Base-by-base conservation (phyloP, 2,797 vertebrate species). In the Oophaga sylvatica region DNA sequence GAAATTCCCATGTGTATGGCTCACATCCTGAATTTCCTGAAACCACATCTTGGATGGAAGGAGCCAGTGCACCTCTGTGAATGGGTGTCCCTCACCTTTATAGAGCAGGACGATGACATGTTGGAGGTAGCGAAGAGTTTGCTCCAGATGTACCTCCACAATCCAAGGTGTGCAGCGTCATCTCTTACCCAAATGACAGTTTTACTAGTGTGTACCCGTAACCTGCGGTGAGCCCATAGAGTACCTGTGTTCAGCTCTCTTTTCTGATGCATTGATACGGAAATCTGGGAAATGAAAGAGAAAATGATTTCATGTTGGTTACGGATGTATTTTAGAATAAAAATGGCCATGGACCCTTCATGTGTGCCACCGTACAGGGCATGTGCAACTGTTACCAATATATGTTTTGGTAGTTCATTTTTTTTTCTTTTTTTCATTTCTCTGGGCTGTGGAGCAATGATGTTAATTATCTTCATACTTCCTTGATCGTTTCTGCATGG, bases 91-190 rank as follows among this genome's bases (percentile, higher is more conserved):
- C 84, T 93, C 90, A 91, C 97, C 90, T 98, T 99, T 82, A 94
- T 95, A 75, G 98, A 99, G 77, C 98, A 99, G 92, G 98, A 99
- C 0, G 98, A 99, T 67, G 98, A 99, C 92, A 95, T 99, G 96
- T 94, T 98, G 90, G 98, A 99, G 90, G 97, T 97, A 17, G 95
- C 96, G 89, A 97, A 94, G 88, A 93, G 95, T 7, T 91, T 95
- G 20, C 88, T 98, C 41, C 90, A 91, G 70, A 91, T 98, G 86
- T 97, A 97, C 92, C 93, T 96, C 53, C 93, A 93, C 88, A 88
- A 94, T 87, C 93, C 94, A 92, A 95, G 95, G 96, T 96, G 19
- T 63, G 94, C 93, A 2, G 85, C 19, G 26, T 56, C 2, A 2
- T 0, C 0, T 41, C 67, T 7, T 8, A 16, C 1, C 17, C 8